These are phyloP conservation scores for Drosophila atripex DNA, from an alignment of 2,888 invertebrate species.

Conservation along the genomic window DNA sequence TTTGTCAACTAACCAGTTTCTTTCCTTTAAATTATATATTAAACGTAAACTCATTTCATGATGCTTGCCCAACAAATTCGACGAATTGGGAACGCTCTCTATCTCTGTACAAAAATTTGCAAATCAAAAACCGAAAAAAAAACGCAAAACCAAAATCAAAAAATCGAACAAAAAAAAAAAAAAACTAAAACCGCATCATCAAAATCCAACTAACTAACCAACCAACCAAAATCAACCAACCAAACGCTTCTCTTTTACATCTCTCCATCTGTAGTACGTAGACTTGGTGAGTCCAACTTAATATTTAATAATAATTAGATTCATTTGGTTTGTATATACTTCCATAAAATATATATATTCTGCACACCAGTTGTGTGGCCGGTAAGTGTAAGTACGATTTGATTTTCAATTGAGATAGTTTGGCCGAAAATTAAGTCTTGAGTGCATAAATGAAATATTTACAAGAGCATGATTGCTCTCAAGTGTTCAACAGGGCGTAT, in stretches of 20 bases:
- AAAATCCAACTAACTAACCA: constrained; percentile 50
- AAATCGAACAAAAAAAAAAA: constrained; percentile 26
- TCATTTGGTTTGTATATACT: constrained; percentile 21
- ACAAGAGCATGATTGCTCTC: constrained; percentile 34
- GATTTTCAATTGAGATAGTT: constrained; percentile 51
- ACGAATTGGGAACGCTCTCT: constrained; percentile 69
- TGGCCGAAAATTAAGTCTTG: constrained; percentile 56
- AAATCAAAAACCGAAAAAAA: constrained; percentile 47
- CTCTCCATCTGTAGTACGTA: constrained; percentile 75
- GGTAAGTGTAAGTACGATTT: constrained; percentile 36
- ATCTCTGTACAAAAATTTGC: constrained; percentile 72
- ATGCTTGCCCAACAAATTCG: constrained; percentile 76
- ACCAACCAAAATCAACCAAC: constrained; percentile 39
- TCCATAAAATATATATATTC: neutral
- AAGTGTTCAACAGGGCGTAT: constrained; percentile 43
- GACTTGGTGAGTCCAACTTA: constrained; percentile 71
- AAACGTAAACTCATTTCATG: constrained; percentile 72
- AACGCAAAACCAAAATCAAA: constrained; percentile 34
- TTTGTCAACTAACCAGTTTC: constrained; percentile 47
- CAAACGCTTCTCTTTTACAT: constrained; percentile 69
- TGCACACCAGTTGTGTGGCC: constrained; percentile 8
- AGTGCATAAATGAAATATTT: constrained; percentile 56
- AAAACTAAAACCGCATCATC: constrained; percentile 55
- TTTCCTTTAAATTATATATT: constrained; percentile 46
- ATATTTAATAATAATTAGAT: constrained; percentile 30